Evolutionary conservation across 2,888 invertebrate species (phyloP).

Genomic region (Pristionchus exspectatus): DNA sequence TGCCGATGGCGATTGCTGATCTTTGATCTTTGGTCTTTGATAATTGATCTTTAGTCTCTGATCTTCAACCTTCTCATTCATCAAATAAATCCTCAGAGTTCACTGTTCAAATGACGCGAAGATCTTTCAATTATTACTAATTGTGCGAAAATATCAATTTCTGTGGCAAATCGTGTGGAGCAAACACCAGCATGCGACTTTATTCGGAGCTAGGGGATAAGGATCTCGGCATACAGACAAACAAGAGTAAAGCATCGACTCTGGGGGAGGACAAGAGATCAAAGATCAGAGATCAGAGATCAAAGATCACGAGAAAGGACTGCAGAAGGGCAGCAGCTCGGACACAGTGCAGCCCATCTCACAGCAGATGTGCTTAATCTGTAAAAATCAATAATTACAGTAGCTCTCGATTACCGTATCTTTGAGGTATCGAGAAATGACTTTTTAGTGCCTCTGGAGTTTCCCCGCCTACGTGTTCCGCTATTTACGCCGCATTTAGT

Average conservation of each 20-base stretch:
- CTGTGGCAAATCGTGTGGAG: neutral
- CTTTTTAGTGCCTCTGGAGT: neutral
- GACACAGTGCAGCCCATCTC: conserved; percentile 70
- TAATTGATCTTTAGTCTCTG: neutral
- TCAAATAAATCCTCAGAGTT: too few relatives aligned
- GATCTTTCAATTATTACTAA: too few relatives aligned
- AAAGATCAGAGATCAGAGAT: conserved; percentile 40
- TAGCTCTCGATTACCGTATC: neutral
- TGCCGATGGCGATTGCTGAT: conserved; percentile 29
- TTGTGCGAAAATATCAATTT: too few relatives aligned
- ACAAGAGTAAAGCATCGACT: neutral
- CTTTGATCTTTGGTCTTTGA: neutral
- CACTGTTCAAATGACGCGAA: too few relatives aligned
- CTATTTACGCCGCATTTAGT: too few relatives aligned
- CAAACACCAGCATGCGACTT: conserved; percentile 45
- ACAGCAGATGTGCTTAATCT: conserved; percentile 56
- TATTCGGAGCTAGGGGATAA: conserved; percentile 19
- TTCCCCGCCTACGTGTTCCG: neutral
- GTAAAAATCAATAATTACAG: conserved; percentile 17
- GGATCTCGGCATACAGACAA: conserved; percentile 1
- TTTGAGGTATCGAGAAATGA: neutral
- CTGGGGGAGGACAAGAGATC: neutral
- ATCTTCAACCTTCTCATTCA: neutral
- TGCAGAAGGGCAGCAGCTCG: conserved; percentile 73
- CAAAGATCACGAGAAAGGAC: conserved; percentile 61